Conservation (phyloP, 2,888 invertebrate species). For the Volucella zonaria region DNA sequence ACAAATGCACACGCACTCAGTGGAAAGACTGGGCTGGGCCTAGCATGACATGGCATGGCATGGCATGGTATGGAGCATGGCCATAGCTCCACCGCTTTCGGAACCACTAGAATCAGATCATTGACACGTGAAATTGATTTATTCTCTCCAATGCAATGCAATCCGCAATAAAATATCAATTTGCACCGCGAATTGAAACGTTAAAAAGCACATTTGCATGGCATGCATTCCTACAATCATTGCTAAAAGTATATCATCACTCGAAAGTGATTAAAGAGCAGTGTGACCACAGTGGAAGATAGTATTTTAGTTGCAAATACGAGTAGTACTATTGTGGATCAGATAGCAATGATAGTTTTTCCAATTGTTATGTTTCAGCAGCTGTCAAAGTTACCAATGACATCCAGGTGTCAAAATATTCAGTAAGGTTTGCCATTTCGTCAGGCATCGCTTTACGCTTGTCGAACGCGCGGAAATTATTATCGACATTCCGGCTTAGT, state of each 20-base stretch:
- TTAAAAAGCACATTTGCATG: constrained; percentile 23
- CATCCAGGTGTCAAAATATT: too few species aligned
- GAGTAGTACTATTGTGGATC: too few species aligned
- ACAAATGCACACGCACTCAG: constrained; percentile 18
- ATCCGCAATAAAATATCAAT: constrained; percentile 66
- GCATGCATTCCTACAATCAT: constrained; percentile 3
- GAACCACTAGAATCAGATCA: constrained; percentile 29
- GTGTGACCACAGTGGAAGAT: neutral
- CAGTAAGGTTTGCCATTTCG: too few species aligned
- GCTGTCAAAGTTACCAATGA: too few species aligned
- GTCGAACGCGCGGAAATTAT: too few species aligned
- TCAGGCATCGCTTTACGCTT: too few species aligned
- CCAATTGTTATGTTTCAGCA: too few species aligned
- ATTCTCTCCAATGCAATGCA: constrained; percentile 33
- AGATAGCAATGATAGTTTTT: too few species aligned
- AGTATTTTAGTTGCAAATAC: too few species aligned
- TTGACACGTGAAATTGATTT: constrained; percentile 64
- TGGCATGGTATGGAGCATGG: too few species aligned
- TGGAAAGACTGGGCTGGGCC: neutral
- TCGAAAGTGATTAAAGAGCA: constrained; percentile 17
- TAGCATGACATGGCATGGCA: neutral
- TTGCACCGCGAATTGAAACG: constrained; percentile 34
- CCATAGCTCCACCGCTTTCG: neutral
- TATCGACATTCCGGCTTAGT: too few species aligned
- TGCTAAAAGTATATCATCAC: constrained; percentile 38